Base-by-base conservation (phyloP, 2,797 vertebrate species). In the Octomys mimax region DNA sequence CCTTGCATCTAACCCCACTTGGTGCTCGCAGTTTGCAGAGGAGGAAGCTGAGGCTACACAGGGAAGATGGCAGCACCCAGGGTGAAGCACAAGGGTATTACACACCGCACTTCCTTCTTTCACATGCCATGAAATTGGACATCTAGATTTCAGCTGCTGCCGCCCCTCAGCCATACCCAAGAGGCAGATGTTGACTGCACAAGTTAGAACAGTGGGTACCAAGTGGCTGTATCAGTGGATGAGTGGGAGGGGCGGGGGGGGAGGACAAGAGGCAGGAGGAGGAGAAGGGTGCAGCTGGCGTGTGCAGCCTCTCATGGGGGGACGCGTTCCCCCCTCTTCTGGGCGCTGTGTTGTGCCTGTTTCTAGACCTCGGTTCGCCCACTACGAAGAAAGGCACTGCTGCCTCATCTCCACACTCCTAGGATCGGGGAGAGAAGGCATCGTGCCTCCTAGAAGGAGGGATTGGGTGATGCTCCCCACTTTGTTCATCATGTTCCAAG, bases 121-220 rank as follows among this genome's bases (percentile, higher is more conserved):
- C 9, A 7, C 28, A 4, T 2, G 13, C 5, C 0, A 6, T 6
- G 2, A 68, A 21, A 0, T 73, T 39, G 26, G 31, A 64, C 31
- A 68, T 24, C 42, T 4, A 62, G 31, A 80, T 24, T 52, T 70
- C 26, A 6, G 24, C 36, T 61, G 10, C 28, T 33, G 6, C 5
- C 33, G 33, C 62, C 18, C 14, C 42, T 59, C 0, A 2, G 12
- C 68, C 39, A 36, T 6, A 31, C 0, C 31, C 28, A 36, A 39
- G 4, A 64, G n/a, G 39, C 5, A 16, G 61, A 36, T 21, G 57
- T 19, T 46, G 49, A 42, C 59, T 61, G 19, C 5, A 59, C 39
- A 42, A 14, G n/a, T 49, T 14, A 49, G 19, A 87, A 31, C 12
- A 70, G 5, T 52, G 42, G 33, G 16, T 2, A 19, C 19, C 73